A percentile compares a stretch with the other conserved stretches of the same genome.
Evolutionary conservation across 1,140 invertebrate genomes (phyloP).

Genomic region (Tetranychus cinnabarinus): DNA sequence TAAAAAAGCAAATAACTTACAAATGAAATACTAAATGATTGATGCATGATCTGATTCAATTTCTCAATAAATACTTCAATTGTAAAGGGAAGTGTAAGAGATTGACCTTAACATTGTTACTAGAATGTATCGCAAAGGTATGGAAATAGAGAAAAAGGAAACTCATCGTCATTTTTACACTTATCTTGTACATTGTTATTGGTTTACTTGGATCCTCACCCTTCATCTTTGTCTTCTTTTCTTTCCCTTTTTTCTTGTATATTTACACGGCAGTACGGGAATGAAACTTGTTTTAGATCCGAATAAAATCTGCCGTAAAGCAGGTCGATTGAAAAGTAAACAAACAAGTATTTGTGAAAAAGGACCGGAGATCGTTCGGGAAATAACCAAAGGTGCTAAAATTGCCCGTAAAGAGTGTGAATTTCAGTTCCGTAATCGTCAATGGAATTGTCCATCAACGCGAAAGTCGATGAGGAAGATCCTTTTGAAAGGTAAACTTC

Average conservation of each 20-base stretch:
- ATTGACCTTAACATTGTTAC: no score
- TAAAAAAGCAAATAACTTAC: no score
- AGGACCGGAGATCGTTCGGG: slow-evolving; percentile 18
- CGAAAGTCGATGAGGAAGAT: slow-evolving; percentile 53
- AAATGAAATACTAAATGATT: no score
- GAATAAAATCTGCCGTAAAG: slow-evolving; percentile 57
- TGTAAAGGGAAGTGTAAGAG: no score
- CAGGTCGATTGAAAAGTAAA: slow-evolving; percentile 36
- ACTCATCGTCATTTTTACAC: no score
- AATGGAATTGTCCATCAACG: slow-evolving; percentile 87
- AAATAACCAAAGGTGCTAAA: slow-evolving; percentile 45
- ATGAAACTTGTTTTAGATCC: slow-evolving; percentile 67
- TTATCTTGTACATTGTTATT: no score
- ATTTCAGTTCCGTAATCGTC: slow-evolving; percentile 69
- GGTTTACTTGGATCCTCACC: no score
- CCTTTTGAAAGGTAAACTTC: slow-evolving; percentile 45
- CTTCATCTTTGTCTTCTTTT: no score
- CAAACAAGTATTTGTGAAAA: slow-evolving; percentile 30
- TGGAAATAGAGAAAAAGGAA: no score
- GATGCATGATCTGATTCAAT: no score
- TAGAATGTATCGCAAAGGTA: no score
- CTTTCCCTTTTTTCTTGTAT: background rate
- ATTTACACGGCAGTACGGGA: slow-evolving; percentile 21
- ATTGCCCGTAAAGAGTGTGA: slow-evolving; percentile 82
- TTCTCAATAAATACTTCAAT: no score